phyloP scores from a whole-genome alignment of 1,140 invertebrate species.

The Drosophila prosaltans region DNA sequence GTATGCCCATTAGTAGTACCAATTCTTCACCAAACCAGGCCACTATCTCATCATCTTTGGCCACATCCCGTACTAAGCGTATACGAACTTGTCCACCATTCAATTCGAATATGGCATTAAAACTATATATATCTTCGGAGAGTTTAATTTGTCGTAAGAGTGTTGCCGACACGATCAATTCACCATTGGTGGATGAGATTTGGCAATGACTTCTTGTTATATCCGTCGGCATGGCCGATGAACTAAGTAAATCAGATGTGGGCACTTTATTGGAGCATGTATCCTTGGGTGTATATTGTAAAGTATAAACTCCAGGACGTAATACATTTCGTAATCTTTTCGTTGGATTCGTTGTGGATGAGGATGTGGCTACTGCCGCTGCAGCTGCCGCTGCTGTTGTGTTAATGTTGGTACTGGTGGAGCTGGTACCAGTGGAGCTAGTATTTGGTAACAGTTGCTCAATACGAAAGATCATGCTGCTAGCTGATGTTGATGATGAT shows the following conservation, averaged over 20 bases:
- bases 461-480: constrained; percentile 78
- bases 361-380: constrained; percentile 6
- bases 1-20: constrained; percentile 88
- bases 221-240: constrained; percentile 32
- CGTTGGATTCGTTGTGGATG: constrained; percentile 10
- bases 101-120: constrained; percentile 85
- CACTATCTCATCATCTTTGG: constrained; percentile 85
- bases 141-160: constrained; percentile 83
- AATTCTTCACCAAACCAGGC: constrained; percentile 93
- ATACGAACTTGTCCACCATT: constrained; percentile 66
- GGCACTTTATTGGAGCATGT: constrained; percentile 58
- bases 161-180: constrained; percentile 51
- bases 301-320: constrained; percentile 64
- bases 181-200: constrained; percentile 37
- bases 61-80: constrained; percentile 74
- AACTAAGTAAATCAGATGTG: constrained; percentile 51
- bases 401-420: background rate
- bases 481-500: constrained; percentile 6
- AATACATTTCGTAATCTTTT: constrained; percentile 70
- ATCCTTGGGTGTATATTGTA: constrained; percentile 74
- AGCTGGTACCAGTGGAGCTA: constrained; percentile 6
- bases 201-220: constrained; percentile 49
- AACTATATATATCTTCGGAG: constrained; percentile 87
- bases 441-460: constrained; percentile 57
- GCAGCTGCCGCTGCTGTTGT: constrained; percentile 7